Percentiles rank a stretch among this genome's conserved stretches.
phyloP scores from a whole-genome alignment of 2,797 vertebrate species.

The Silurus aristotelis region DNA sequence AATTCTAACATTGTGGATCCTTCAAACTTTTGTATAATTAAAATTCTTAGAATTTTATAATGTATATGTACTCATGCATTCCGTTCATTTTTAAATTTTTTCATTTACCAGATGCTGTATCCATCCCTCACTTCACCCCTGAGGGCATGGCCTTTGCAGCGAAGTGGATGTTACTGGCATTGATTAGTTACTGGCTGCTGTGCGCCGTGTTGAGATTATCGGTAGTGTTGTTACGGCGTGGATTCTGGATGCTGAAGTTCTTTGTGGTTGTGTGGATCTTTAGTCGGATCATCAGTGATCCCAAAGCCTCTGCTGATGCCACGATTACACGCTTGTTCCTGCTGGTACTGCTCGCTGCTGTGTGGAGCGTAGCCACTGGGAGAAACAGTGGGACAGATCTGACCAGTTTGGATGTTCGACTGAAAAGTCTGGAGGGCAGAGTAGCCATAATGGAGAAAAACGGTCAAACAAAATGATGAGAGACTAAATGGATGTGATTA shows the following conservation, averaged over 20 bases:
- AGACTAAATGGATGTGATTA: not conserved
- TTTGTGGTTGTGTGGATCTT: slow-evolving; percentile 73
- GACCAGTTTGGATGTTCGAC: slow-evolving; percentile 62
- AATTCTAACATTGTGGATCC: no score
- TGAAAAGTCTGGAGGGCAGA: slow-evolving; percentile 69
- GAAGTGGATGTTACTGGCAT: slow-evolving; percentile 75
- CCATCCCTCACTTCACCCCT: slow-evolving; percentile 73
- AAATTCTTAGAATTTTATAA: no score
- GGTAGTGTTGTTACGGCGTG: slow-evolving; percentile 60
- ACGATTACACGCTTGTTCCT: slow-evolving; percentile 67
- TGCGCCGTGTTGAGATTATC: slow-evolving; percentile 65
- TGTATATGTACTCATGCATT: no score
- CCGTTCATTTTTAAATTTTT: no score
- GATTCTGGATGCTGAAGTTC: slow-evolving; percentile 75
- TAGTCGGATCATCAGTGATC: slow-evolving; percentile 70
- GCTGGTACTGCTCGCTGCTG: slow-evolving; percentile 68
- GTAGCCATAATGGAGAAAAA: slow-evolving; percentile 70
- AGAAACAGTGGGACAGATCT: slow-evolving; percentile 57
- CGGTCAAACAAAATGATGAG: slow-evolving; percentile 16
- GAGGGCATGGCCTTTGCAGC: slow-evolving; percentile 72
- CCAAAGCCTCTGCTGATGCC: slow-evolving; percentile 58
- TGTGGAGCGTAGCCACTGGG: slow-evolving; percentile 63
- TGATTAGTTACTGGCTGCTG: slow-evolving; percentile 76
- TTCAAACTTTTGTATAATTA: no score
- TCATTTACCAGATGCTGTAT: slow-evolving; percentile 59